Base-by-base conservation (phyloP, 2,113 vertebrate genomes). In the Malurus cyaneus region DNA sequence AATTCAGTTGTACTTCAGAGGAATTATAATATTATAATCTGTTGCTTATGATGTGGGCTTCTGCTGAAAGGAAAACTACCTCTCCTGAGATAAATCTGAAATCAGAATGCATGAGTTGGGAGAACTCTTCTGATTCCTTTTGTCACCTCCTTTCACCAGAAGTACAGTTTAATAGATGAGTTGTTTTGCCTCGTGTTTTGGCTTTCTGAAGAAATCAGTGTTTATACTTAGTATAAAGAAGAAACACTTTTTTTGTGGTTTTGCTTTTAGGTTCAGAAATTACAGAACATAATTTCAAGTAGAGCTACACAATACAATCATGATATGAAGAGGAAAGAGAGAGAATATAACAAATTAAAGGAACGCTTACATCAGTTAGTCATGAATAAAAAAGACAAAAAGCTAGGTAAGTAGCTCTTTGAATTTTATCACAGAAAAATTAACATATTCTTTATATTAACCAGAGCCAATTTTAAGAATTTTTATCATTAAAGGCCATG, bases 231-330 rank as follows among this genome's bases (percentile, higher is more conserved):
- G n/a, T 49, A 57, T 47, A 61, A 93, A 57, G 47, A 61, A 93
- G 26, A 89, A 80, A 49, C 36, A 46, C 9, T 6, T 53, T 80
- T 78, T 86, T 80, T 71, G 25, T 90, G 79, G 50, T 14, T 2
- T 88, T 73, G 49, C 41, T 90, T 91, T 90, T 96, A 99, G 99
- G 98, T 99, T 25, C 99, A 99, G 95, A 99, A 99, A 95, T 97
- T 99, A 76, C 99, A 99, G 95, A 99, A 97, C 77, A 98, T 99
- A 89, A 98, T 99, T 81, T 97, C 99, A 86, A 99, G 99, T 92
- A 98, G 99, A 90, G 99, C 99, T 89, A 98, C 98, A 36, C 99
- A 99, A 76, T 99, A 99, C 95, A 99, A 98, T 97, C 99, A 99
- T 46, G 99, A 99, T 78, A 98, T 99, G 97, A 99, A 99, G 95